Conservation (phyloP, 2,888 invertebrate genomes). For the Drosophila leonis region DNA sequence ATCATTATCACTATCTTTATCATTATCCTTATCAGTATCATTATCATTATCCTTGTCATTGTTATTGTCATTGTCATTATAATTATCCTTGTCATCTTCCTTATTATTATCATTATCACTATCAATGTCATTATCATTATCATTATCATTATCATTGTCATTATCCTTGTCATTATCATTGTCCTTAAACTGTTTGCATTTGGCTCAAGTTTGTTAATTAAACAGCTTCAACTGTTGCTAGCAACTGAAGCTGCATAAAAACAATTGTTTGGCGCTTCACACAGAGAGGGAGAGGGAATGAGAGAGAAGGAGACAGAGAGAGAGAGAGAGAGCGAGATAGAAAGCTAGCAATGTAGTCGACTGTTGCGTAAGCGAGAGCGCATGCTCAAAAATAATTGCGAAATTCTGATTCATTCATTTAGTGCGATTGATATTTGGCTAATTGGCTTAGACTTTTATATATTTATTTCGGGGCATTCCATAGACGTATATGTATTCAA, state of each 20-base stretch:
- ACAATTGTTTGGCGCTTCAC: background rate
- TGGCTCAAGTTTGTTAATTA: background rate
- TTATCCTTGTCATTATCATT: too few relatives aligned
- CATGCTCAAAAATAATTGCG: background rate
- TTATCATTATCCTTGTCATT: too few relatives aligned
- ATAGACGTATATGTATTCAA: background rate
- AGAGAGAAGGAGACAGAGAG: background rate
- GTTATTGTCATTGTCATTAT: too few relatives aligned
- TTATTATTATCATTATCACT: too few relatives aligned
- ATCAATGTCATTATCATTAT: too few relatives aligned
- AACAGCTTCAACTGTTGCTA: background rate
- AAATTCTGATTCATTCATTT: conserved; percentile 1
- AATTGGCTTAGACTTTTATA: background rate
- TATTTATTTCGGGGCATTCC: too few relatives aligned
- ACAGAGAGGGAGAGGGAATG: background rate
- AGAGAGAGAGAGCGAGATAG: background rate
- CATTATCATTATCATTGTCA: too few relatives aligned
- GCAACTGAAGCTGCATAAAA: background rate
- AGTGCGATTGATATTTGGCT: background rate
- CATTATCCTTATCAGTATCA: too few relatives aligned
- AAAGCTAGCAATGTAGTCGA: background rate
- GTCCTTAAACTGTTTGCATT: background rate
- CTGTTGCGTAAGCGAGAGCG: conserved; percentile 5
- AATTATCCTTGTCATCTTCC: too few relatives aligned
- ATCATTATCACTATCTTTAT: too few relatives aligned